Percentiles rank a stretch among this genome's conserved stretches.
Evolutionary conservation across 2,888 invertebrate species (phyloP).

Genomic region (Hypsopygia costalis): DNA sequence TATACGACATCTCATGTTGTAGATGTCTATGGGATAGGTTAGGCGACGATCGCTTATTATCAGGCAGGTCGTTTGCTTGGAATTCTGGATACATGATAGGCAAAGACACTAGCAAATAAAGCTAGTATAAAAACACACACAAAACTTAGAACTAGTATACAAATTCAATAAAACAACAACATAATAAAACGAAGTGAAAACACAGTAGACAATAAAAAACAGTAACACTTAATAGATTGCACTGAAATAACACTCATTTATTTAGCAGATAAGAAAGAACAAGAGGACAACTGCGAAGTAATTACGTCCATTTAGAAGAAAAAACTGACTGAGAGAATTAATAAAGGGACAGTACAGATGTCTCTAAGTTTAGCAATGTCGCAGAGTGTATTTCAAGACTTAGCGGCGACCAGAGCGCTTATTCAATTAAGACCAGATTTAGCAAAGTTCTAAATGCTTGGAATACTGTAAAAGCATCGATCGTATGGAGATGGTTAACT

Average conservation of each 20-base stretch:
- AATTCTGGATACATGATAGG: no score
- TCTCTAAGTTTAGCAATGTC: neutral
- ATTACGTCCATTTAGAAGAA: conserved; percentile 23
- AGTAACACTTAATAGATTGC: conserved; percentile 9
- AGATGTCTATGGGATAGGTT: no score
- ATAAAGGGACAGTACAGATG: conserved; percentile 8
- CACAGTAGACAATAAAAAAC: neutral
- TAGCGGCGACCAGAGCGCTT: conserved; percentile 11
- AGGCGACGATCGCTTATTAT: no score
- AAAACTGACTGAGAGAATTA: conserved; percentile 15
- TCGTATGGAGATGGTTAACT: conserved; percentile 9
- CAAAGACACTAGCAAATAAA: no score
- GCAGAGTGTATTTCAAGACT: conserved; percentile 7
- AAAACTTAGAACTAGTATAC: neutral
- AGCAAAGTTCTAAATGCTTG: conserved; percentile 18
- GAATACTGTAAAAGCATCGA: conserved; percentile 1
- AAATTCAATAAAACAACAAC: neutral
- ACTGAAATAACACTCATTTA: conserved; percentile 21
- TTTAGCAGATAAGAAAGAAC: conserved; percentile 23
- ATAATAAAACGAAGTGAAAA: no score
- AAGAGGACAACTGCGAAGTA: conserved; percentile 22
- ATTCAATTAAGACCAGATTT: conserved; percentile 30
- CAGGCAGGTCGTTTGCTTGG: no score
- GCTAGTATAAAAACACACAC: no score
- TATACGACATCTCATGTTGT: no score